Percentiles rank a stretch among this genome's conserved stretches.
Conservation (phyloP, 92 coral and sea anemone genomes). For the Bergia puertoricense region DNA sequence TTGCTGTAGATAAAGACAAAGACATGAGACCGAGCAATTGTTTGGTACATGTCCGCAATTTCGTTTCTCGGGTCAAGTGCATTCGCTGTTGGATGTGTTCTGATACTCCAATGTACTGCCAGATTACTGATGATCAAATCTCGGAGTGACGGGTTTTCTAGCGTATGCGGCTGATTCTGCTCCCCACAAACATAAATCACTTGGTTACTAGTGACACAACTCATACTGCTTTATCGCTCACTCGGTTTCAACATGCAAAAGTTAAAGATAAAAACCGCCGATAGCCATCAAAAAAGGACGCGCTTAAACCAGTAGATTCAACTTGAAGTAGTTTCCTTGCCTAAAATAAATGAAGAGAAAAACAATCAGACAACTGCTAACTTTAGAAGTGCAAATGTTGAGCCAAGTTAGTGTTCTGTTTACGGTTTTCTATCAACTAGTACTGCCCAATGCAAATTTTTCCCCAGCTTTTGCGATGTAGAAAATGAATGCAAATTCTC, state of each 20-base stretch:
- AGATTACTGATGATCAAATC: constrained; percentile 52
- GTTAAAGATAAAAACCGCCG: neutral
- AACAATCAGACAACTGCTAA: neutral
- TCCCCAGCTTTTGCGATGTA: neutral
- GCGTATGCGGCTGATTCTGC: constrained; percentile 42
- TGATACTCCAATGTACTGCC: constrained; percentile 52
- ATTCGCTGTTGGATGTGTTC: constrained; percentile 75
- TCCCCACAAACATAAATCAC: constrained; percentile 65
- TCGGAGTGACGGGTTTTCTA: constrained; percentile 47
- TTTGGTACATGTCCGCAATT: constrained; percentile 63
- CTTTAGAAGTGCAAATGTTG: neutral
- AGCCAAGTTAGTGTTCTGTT: neutral
- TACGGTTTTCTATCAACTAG: neutral
- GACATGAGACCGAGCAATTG: constrained; percentile 74
- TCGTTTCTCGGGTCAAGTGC: constrained; percentile 68
- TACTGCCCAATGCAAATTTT: neutral
- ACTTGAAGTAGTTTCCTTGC: neutral
- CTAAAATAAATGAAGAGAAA: neutral
- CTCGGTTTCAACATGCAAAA: neutral
- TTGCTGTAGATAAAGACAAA: constrained; percentile 90
- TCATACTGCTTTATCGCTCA: neutral
- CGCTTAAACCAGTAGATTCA: neutral
- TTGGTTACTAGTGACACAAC: constrained; percentile 6
- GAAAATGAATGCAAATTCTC: neutral
- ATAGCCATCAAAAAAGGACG: neutral